A percentile compares a stretch with the other conserved stretches of the same genome.
Conservation (phyloP, 2,797 vertebrate genomes). For the Ptychobarbus kaznakovi region DNA sequence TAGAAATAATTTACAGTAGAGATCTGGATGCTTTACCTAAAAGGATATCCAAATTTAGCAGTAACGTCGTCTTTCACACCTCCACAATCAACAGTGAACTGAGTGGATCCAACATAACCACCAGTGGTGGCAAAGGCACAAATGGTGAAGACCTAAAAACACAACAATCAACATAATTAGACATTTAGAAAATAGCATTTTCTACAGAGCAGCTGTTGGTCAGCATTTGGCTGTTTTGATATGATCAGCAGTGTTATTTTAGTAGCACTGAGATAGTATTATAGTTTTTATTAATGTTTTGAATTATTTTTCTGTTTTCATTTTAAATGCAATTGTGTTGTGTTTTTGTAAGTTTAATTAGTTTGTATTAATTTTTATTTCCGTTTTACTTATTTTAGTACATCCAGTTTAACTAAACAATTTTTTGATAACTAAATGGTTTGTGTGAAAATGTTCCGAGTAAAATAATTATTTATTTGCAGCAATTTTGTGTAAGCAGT, state of each 20-base stretch:
- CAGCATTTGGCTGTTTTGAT: neutral
- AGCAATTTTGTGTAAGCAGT: neutral
- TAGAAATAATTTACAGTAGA: neutral
- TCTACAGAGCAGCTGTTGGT: neutral
- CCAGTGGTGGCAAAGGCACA: conserved; percentile 92
- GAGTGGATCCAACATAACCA: conserved; percentile 84
- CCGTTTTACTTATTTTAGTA: neutral
- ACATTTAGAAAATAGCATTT: neutral
- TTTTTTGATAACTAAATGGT: neutral
- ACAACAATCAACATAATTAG: neutral
- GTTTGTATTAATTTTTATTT: neutral
- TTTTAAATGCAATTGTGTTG: neutral
- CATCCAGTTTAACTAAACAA: neutral
- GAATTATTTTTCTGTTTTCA: neutral
- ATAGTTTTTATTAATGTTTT: neutral
- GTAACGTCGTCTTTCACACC: accelerated
- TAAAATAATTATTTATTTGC: neutral
- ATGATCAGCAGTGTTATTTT: neutral
- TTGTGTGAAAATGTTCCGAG: neutral
- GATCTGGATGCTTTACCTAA: conserved; percentile 80
- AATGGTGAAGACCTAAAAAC: conserved; percentile 87
- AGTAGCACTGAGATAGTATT: neutral
- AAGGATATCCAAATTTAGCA: conserved; percentile 86
- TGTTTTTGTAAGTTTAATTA: neutral
- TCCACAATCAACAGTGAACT: conserved; percentile 70